Evolutionary conservation across 2,888 invertebrate species (phyloP), one percentile per base, ranked within the genome.

Genomic region (Ectropis crepuscularia): DNA sequence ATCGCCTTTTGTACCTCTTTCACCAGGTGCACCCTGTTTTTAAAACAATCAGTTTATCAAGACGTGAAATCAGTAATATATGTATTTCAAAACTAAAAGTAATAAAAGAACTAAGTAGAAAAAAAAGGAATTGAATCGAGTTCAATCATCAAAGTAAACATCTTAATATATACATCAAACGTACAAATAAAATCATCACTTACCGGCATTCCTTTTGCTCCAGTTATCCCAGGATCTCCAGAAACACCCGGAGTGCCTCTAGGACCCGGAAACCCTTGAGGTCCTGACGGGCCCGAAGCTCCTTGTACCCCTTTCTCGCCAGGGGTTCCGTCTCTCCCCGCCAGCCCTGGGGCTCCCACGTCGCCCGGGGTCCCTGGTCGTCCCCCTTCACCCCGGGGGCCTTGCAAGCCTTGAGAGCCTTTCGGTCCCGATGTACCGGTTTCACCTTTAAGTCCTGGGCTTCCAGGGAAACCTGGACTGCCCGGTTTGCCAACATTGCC

Each of bases 301-400:
- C 98, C 98, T 48, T 94, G 91, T 43, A 94, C 94, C 37, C 97
- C 97, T 78, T 97, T 97, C 73, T 97, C 97, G 43, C 97, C 97
- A 0, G 95, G 93, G n/a, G 92, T 85, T 5, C 97, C 97, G 81
- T 97, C 97, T 84, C 95, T 95, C 9, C 97, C 97, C n/a, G 96
- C 89, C 10, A 94, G 89, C 0, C 97, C 97, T 16, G 95, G 93
- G 0, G 95, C 94, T 4, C 97, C 97, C 5, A 94, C 93, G 78
- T 97, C 97, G 39, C 97, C 97, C 0, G 96, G 94, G 73, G 94
- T 94, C 0, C 97, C 97, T 0, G 96, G 95, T 45, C 96, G 93
- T 6, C 97, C 97, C 6, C 96, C 93, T 90, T 97, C 97, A 55
- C 97, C 97, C 80, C 96, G 90, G 0, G 96, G 95, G 0, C 97